Conservation (phyloP, 1,140 invertebrate genomes). For the Chironomus tepperi region DNA sequence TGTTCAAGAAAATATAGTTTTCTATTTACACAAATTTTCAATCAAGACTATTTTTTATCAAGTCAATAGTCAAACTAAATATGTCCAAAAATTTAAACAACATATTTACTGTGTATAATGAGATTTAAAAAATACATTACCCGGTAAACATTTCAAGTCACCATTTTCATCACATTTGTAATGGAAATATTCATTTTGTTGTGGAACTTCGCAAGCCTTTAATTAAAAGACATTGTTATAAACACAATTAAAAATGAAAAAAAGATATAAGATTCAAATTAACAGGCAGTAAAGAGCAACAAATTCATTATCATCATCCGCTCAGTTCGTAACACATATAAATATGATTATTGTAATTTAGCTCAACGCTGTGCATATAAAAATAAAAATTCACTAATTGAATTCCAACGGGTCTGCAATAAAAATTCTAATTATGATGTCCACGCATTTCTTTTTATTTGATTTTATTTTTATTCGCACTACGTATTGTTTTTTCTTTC, state of each 20-base stretch:
- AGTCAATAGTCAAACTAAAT: too few species aligned
- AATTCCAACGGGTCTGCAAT: too few species aligned
- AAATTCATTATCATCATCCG: conserved; percentile 16
- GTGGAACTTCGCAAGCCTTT: conserved; percentile 70
- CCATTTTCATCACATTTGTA: conserved; percentile 86
- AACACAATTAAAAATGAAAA: conserved; percentile 1
- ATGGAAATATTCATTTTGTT: conserved; percentile 83
- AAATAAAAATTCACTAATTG: too few species aligned
- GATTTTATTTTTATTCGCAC: too few species aligned
- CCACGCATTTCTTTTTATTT: too few species aligned
- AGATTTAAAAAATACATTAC: conserved; percentile 33
- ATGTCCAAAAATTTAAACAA: too few species aligned
- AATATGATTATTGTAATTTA: too few species aligned
- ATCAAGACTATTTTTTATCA: too few species aligned
- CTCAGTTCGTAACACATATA: background rate
- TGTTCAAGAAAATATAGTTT: background rate
- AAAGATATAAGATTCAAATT: background rate
- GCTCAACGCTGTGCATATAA: too few species aligned
- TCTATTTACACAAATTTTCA: background rate
- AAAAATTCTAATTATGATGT: too few species aligned
- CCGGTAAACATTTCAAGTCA: conserved; percentile 80
- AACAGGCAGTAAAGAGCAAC: conserved; percentile 16
- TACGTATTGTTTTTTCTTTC: too few species aligned
- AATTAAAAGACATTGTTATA: conserved; percentile 24
- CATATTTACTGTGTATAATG: background rate